These are phyloP conservation scores for Corythornis cristatus DNA, from an alignment of 2,113 vertebrate species.

Conservation along the genomic window DNA sequence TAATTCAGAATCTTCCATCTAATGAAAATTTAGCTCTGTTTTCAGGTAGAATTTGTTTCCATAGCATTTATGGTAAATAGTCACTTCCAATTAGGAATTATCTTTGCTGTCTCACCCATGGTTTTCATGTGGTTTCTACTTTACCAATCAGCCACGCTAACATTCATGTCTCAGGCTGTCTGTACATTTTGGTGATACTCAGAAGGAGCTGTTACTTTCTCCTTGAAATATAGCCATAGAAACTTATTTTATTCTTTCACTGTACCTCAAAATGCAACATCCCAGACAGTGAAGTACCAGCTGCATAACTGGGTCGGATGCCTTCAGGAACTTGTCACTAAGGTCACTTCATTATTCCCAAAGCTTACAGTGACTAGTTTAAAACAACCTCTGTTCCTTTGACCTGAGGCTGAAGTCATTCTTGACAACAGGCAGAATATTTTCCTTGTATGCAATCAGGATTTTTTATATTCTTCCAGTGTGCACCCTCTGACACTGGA, in stretches of 20 bases:
- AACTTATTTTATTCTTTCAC: neutral
- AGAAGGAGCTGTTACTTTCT: neutral
- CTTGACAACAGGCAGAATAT: neutral
- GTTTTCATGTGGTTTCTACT: neutral
- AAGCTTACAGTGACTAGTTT: neutral
- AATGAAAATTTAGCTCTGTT: neutral
- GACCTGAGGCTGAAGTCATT: neutral
- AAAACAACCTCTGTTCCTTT: neutral
- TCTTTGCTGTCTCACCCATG: neutral
- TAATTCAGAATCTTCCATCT: neutral
- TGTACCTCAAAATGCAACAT: neutral
- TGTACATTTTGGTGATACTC: accelerated
- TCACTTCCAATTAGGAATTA: neutral
- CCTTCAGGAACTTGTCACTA: neutral
- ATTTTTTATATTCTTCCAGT: neutral
- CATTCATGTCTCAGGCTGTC: accelerated
- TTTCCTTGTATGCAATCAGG: neutral
- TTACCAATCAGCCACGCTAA: neutral
- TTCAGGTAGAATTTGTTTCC: neutral
- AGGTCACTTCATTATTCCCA: neutral
- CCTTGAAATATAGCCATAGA: neutral
- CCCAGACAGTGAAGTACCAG: neutral
- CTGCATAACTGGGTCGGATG: neutral
- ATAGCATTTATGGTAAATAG: neutral
- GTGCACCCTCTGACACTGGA: neutral